These are phyloP conservation scores for Amphipyra berbera DNA, from an alignment of 2,888 invertebrate genomes.

Conservation along the genomic window DNA sequence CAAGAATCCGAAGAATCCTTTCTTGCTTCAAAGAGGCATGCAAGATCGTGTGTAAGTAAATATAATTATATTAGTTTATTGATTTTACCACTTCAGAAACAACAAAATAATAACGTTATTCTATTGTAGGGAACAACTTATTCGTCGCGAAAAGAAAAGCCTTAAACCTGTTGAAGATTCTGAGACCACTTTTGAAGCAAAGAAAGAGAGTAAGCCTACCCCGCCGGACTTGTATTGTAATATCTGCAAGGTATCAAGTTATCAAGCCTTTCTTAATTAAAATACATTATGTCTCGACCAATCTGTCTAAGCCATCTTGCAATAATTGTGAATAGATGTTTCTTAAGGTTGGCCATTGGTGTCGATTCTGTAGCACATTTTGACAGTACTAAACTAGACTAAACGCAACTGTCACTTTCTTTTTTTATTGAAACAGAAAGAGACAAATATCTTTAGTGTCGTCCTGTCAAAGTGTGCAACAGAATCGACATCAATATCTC, in stretches of 20 bases:
- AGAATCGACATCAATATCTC: no score
- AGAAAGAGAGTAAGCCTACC: slow-evolving; percentile 38
- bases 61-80: not conserved
- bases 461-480: no score
- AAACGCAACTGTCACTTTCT: no score
- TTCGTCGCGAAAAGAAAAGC: slow-evolving; percentile 78
- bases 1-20: slow-evolving; percentile 76
- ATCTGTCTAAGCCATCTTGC: no score
- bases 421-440: no score
- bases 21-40: slow-evolving; percentile 73
- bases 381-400: no score
- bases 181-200: slow-evolving; percentile 31
- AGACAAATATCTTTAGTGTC: no score
- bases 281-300: not conserved
- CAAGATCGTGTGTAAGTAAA: slow-evolving; percentile 72
- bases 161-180: slow-evolving; percentile 52
- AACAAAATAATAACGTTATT: not conserved
- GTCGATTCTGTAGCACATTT: no score
- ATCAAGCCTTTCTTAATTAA: not conserved
- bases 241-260: slow-evolving; percentile 77
- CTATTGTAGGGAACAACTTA: slow-evolving; percentile 70
- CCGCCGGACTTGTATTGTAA: slow-evolving; percentile 76
- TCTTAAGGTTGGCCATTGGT: no score
- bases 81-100: no score
- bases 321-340: no score